Evolutionary conservation across 37 sponge, comb jelly and placozoan genomes (phyloP).

Genomic region (Eunapius fragilis): DNA sequence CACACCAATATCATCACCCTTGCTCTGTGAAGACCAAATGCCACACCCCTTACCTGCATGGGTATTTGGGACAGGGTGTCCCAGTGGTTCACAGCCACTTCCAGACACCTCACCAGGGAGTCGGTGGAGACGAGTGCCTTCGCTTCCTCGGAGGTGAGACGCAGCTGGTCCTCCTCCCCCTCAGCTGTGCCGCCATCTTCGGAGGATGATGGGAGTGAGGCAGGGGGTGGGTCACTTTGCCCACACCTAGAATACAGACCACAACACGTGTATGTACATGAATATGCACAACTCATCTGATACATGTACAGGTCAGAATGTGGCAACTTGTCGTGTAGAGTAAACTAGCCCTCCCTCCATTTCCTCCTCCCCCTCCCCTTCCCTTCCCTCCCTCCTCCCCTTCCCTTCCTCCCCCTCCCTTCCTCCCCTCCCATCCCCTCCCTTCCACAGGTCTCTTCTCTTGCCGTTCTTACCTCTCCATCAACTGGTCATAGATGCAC

Average conservation of each 20-base stretch:
- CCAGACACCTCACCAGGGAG: neutral
- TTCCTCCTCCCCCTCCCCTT: neutral
- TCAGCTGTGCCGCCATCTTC: neutral
- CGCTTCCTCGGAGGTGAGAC: neutral
- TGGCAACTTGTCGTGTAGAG: too few relatives aligned
- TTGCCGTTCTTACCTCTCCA: neutral
- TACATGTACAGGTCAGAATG: neutral
- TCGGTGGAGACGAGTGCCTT: neutral
- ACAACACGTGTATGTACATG: too few relatives aligned
- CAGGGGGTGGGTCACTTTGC: neutral
- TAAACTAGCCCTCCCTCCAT: too few relatives aligned
- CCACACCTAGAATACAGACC: neutral
- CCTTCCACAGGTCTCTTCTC: neutral
- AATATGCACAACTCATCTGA: neutral
- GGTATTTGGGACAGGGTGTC: neutral
- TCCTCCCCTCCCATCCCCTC: neutral
- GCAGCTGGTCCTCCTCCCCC: neutral
- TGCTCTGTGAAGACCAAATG: too few relatives aligned
- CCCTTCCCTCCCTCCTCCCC: neutral
- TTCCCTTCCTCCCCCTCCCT: neutral
- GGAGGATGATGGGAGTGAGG: neutral
- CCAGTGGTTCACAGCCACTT: neutral
- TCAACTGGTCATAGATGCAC: neutral
- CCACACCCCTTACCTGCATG: neutral
- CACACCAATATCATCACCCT: too few relatives aligned